A percentile compares a stretch with the other conserved stretches of the same genome.
phyloP scores from a whole-genome alignment of 35 echinoderm and acorn worm genomes.

The Eucidaris tribuloides region DNA sequence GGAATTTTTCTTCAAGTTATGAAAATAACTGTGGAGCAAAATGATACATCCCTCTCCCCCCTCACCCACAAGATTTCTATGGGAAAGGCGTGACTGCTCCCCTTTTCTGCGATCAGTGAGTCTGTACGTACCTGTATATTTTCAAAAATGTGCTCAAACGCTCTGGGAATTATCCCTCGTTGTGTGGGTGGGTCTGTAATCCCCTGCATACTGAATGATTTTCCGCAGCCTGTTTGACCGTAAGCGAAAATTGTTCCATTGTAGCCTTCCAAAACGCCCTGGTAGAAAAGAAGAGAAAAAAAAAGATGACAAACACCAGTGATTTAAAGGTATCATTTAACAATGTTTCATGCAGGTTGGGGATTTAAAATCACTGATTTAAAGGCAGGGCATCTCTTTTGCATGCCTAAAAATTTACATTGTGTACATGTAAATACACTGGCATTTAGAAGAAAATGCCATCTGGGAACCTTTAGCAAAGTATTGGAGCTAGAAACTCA shows the following conservation, averaged over 20 bases:
- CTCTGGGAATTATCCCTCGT: constrained; percentile 85
- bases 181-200: constrained; percentile 92
- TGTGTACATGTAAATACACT: too few relatives aligned
- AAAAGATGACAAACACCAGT: neutral
- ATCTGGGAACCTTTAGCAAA: too few relatives aligned
- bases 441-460: too few relatives aligned
- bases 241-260: constrained; percentile 99
- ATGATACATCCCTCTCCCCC: neutral
- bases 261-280: constrained; percentile 96
- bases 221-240: constrained; percentile 96
- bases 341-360: too few relatives aligned
- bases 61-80: neutral
- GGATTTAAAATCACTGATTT: too few relatives aligned
- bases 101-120: neutral
- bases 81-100: neutral
- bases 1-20: too few relatives aligned
- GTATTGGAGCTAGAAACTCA: too few relatives aligned
- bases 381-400: too few relatives aligned
- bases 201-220: constrained; percentile 99
- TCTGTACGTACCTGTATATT: constrained; percentile 75
- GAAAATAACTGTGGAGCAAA: too few relatives aligned
- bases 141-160: constrained; percentile 99
- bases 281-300: constrained; percentile 4
- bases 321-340: neutral
- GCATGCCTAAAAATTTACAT: too few relatives aligned